Percentiles rank a stretch among this genome's conserved stretches.
Conservation (phyloP, 2,888 invertebrate genomes). For the Mamestra brassicae region DNA sequence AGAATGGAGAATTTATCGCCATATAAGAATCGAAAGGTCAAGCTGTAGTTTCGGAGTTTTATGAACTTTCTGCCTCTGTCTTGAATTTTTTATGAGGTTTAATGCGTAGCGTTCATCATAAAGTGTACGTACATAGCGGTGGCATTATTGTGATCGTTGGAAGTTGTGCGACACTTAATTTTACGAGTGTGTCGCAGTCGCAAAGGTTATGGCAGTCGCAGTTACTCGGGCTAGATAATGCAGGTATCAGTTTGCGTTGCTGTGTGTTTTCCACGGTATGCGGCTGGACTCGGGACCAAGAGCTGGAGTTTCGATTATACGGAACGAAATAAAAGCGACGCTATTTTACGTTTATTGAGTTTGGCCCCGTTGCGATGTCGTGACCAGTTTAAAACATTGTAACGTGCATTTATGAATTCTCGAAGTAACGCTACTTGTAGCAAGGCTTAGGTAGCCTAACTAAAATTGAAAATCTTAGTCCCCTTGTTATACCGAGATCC, state of each 20-base stretch:
- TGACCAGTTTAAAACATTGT: conserved; percentile 36
- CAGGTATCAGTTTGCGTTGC: conserved; percentile 41
- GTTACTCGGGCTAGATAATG: conserved; percentile 53
- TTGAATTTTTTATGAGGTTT: conserved; percentile 50
- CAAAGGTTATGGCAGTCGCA: conserved; percentile 47
- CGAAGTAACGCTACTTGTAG: neutral
- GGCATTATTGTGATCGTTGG: conserved; percentile 41
- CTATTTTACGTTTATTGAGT: conserved; percentile 35
- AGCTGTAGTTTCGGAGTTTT: conserved; percentile 52
- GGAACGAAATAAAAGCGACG: conserved; percentile 45
- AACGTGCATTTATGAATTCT: conserved; percentile 28
- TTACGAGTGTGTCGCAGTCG: conserved; percentile 49
- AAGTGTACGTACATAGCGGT: conserved; percentile 36
- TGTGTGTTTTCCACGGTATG: conserved; percentile 10
- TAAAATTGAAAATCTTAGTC: neutral
- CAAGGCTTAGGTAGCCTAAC: neutral
- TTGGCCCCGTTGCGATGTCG: conserved; percentile 13
- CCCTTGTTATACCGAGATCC: neutral
- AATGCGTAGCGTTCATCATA: conserved; percentile 44
- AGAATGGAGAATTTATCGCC: conserved; percentile 54
- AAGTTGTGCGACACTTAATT: conserved; percentile 45
- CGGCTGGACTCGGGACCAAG: conserved; percentile 8
- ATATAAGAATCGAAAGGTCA: conserved; percentile 50
- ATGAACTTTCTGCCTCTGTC: conserved; percentile 54
- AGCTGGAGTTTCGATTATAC: conserved; percentile 32